A percentile compares a stretch with the other conserved stretches of the same genome.
Conservation (phyloP, 2,888 invertebrate species). For the Caenorhabditis panamensis region DNA sequence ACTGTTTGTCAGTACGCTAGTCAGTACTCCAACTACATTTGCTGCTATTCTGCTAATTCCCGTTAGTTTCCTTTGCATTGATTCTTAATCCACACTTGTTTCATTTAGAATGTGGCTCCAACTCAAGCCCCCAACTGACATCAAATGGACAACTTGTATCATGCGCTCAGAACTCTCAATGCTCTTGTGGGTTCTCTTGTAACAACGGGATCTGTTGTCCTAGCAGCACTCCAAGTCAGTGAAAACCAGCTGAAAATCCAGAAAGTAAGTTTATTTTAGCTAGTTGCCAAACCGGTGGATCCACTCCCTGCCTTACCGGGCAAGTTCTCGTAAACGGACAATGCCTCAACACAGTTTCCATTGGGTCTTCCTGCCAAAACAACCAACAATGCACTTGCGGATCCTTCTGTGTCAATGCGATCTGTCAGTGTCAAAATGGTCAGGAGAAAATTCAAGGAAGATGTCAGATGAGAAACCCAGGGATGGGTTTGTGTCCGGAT, state of each 20-base stretch:
- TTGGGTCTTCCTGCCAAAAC: constrained; percentile 66
- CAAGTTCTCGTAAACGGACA: constrained; percentile 65
- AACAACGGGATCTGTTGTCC: constrained; percentile 54
- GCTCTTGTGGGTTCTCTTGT: constrained; percentile 46
- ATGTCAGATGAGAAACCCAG: constrained; percentile 44
- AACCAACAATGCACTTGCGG: constrained; percentile 69
- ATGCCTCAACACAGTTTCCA: constrained; percentile 66
- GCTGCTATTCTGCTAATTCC: constrained; percentile 53
- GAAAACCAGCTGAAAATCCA: too few relatives aligned
- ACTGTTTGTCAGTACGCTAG: constrained; percentile 52
- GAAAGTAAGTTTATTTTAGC: constrained; percentile 28
- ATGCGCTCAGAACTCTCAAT: constrained; percentile 42
- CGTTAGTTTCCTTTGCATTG: constrained; percentile 8
- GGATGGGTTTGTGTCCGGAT: constrained; percentile 17
- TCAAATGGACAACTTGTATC: constrained; percentile 34
- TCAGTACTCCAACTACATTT: constrained; percentile 47
- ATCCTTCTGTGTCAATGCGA: constrained; percentile 28
- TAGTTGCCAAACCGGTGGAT: constrained; percentile 7
- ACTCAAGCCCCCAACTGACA: constrained; percentile 48
- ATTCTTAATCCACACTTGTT: neutral
- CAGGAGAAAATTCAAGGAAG: constrained; percentile 46
- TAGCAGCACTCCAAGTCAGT: constrained; percentile 19
- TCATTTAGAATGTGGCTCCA: constrained; percentile 50
- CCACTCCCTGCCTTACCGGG: constrained; percentile 44
- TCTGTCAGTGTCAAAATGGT: constrained; percentile 52